phyloP scores from a whole-genome alignment of 2,797 vertebrate genomes.

The Salmo trutta region DNA sequence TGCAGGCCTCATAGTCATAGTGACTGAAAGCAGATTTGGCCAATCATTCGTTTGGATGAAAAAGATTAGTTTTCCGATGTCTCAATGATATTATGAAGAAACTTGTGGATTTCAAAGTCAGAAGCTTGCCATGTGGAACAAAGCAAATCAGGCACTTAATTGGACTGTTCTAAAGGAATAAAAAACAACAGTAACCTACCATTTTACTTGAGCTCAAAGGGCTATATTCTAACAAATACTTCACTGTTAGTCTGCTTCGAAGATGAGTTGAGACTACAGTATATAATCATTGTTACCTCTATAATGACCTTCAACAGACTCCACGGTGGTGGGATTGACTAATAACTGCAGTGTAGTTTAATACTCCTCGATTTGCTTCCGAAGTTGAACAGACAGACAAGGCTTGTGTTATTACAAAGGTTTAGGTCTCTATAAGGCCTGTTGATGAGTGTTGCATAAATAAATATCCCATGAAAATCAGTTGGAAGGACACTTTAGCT shows the following conservation, averaged over 20 bases:
- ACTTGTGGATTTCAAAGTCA: not conserved
- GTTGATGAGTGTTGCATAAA: not conserved
- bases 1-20: not conserved
- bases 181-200: not conserved
- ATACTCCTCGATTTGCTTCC: not conserved
- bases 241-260: not conserved
- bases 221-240: not conserved
- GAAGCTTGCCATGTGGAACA: constrained; percentile 50
- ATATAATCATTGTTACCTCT: not conserved
- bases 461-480: not conserved
- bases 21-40: not conserved
- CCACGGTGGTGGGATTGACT: not conserved
- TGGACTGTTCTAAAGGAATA: not conserved
- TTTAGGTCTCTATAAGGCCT: not conserved
- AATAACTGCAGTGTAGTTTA: not conserved
- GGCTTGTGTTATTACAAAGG: not conserved
- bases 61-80: not conserved
- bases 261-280: not conserved
- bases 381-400: not conserved
- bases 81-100: not conserved
- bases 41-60: not conserved
- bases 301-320: not conserved
- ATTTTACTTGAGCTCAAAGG: not conserved
- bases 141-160: constrained; percentile 36
- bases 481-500: not conserved